Conservation (phyloP, 2,113 vertebrate species). For the Pholis gunnellus region DNA sequence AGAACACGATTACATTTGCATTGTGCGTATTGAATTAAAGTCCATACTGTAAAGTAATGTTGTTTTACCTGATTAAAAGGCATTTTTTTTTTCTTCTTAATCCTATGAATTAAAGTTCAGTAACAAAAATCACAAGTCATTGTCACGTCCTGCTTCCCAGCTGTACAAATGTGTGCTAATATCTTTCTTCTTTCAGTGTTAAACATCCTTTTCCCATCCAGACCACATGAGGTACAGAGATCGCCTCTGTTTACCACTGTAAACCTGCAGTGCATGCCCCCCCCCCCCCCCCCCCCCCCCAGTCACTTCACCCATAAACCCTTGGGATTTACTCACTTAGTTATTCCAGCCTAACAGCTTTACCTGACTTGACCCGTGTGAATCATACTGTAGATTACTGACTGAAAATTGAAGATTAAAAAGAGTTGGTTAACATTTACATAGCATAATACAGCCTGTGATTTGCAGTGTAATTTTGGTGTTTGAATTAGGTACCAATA, state of each 20-base stretch:
- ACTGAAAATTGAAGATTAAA: neutral
- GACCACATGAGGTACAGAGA: neutral
- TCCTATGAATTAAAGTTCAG: neutral
- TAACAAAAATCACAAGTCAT: neutral
- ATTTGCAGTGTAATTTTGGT: too few relatives aligned
- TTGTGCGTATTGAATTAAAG: neutral
- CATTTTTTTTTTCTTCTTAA: neutral
- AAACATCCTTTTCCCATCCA: neutral
- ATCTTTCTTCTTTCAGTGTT: neutral
- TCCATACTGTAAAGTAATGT: neutral
- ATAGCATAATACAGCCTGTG: neutral
- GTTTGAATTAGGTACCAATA: too few relatives aligned
- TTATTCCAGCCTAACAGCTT: neutral
- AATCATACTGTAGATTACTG: neutral
- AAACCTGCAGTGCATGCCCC: neutral
- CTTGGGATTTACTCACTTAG: neutral
- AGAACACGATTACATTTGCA: neutral
- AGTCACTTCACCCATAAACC: neutral
- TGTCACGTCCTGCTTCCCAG: neutral
- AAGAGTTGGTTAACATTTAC: neutral
- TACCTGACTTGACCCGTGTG: too few relatives aligned
- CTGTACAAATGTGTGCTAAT: neutral
- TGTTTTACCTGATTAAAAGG: neutral
- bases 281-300: neutral
- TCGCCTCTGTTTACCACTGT: too few relatives aligned